These are phyloP conservation scores for Antitype chi DNA, from an alignment of 2,888 invertebrate genomes.

Conservation along the genomic window DNA sequence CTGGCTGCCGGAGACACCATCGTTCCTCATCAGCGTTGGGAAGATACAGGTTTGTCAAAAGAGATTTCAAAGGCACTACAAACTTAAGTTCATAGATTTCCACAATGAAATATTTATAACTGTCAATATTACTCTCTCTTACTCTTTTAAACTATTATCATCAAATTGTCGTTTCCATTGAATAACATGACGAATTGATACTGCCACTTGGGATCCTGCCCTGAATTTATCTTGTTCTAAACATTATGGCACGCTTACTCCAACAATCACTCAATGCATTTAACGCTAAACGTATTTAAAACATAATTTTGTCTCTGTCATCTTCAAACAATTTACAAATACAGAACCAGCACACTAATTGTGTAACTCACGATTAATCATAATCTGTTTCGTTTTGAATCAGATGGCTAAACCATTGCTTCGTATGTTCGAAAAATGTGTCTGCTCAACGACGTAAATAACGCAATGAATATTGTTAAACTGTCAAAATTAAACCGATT, in stretches of 20 bases:
- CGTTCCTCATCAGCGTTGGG: conserved; percentile 85
- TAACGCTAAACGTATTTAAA: background rate
- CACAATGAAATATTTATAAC: background rate
- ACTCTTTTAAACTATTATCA: no score
- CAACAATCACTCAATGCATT: background rate
- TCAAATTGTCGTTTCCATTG: background rate
- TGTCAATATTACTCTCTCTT: no score
- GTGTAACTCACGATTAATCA: no score
- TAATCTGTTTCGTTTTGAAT: no score
- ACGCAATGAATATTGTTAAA: no score
- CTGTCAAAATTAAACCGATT: no score
- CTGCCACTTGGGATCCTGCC: background rate
- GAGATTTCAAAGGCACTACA: background rate
- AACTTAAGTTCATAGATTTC: background rate
- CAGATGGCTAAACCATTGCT: no score
- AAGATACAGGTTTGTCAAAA: conserved; percentile 78
- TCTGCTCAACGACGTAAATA: no score
- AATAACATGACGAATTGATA: background rate
- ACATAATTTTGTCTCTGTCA: background rate
- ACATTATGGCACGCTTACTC: background rate
- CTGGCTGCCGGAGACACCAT: conserved; percentile 88
- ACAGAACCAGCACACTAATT: background rate
- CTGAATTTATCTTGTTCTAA: background rate
- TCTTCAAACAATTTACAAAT: background rate
- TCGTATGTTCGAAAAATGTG: no score